Evolutionary conservation across 2,113 vertebrate species (phyloP).

Genomic region (Ictalurus furcatus): DNA sequence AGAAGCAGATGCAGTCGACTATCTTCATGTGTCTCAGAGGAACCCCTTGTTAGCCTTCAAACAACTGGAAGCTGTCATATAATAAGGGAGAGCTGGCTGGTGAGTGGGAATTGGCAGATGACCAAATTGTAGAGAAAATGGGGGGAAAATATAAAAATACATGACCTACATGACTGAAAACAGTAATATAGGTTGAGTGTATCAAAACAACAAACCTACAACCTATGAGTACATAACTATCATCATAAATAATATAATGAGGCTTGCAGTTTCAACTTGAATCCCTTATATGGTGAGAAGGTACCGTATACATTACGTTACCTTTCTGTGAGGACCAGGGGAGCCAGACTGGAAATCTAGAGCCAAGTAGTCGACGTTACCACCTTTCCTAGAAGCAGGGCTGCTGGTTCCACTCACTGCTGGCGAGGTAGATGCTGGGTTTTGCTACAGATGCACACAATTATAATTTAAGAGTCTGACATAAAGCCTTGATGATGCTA

Average conservation of each 20-base stretch:
- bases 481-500: neutral
- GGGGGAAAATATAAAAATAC: neutral
- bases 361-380: constrained; percentile 93
- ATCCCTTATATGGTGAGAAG: neutral
- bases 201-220: neutral
- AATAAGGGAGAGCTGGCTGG: neutral
- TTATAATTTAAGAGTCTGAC: constrained; percentile 31
- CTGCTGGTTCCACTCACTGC: constrained; percentile 92
- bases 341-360: constrained; percentile 95
- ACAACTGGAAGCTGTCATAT: neutral
- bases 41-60: neutral
- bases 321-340: constrained; percentile 93
- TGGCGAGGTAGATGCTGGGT: constrained; percentile 94
- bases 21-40: neutral
- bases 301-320: constrained; percentile 66
- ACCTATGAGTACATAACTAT: neutral
- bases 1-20: neutral
- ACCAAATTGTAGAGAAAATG: neutral
- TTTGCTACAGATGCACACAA: constrained; percentile 80
- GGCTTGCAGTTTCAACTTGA: neutral
- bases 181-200: neutral
- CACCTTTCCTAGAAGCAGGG: constrained; percentile 91
- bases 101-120: neutral
- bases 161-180: neutral
- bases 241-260: neutral